Percentiles rank a stretch among this genome's conserved stretches.
Conservation (phyloP, 2,888 invertebrate genomes). For the Pristionchus fissidentatus region DNA sequence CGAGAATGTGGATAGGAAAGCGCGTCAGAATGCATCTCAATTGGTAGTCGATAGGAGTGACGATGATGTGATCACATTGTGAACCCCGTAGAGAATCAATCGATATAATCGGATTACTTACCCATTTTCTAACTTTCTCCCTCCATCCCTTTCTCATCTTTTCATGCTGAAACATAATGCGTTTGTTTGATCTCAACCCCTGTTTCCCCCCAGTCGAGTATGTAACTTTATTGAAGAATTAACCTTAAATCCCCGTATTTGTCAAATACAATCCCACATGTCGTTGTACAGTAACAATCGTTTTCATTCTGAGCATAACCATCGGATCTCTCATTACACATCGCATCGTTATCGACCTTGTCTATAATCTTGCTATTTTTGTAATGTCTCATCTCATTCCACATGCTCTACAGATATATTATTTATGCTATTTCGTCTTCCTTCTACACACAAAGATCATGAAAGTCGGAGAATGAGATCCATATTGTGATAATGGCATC, state of each 20-base stretch:
- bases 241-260: too few relatives aligned
- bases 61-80: neutral
- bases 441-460: neutral
- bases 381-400: neutral
- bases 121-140: neutral
- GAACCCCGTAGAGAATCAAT: too few relatives aligned
- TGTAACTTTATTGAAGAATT: neutral
- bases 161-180: constrained; percentile 21
- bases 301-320: neutral
- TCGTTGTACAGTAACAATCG: constrained; percentile 1
- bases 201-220: neutral
- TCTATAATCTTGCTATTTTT: neutral
- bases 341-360: neutral
- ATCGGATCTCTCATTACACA: neutral
- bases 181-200: constrained; percentile 7
- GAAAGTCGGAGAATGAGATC: constrained; percentile 33
- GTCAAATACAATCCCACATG: too few relatives aligned
- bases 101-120: too few relatives aligned
- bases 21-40: neutral
- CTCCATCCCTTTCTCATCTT: neutral
- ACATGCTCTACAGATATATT: neutral
- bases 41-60: neutral
- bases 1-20: neutral
- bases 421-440: constrained; percentile 19
- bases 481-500: neutral